Conservation (phyloP, 2,113 vertebrate species). For the Poecile atricapillus region DNA sequence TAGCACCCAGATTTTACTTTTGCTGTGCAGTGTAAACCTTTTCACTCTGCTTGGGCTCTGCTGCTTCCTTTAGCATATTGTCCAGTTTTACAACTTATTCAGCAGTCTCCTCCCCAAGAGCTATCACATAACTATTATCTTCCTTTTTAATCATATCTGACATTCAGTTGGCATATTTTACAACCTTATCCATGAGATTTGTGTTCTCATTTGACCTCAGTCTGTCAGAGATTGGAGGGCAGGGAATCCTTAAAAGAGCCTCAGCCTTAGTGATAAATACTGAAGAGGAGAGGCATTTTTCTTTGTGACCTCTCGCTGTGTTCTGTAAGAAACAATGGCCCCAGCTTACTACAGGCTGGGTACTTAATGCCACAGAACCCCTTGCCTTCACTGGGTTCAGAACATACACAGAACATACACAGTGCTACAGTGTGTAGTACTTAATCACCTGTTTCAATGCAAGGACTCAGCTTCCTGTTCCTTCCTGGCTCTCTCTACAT, state of each 20-base stretch:
- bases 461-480: not conserved
- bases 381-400: not conserved
- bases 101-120: not conserved
- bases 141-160: not conserved
- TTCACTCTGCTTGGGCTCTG: not conserved
- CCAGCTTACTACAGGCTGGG: not conserved
- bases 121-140: not conserved
- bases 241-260: constrained; percentile 2
- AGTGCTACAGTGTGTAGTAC: too few species aligned
- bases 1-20: not conserved
- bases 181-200: constrained; percentile 11
- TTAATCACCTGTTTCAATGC: not conserved
- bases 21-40: not conserved
- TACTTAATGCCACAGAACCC: not conserved
- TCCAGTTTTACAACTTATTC: not conserved
- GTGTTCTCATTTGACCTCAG: not conserved
- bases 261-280: not conserved
- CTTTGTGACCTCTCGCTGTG: not conserved
- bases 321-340: not conserved
- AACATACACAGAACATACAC: not conserved
- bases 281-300: not conserved
- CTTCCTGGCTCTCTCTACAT: not conserved
- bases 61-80: not conserved
- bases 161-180: constrained; percentile 14
- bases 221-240: not conserved